Evolutionary conservation across 2,113 vertebrate genomes (phyloP).

Genomic region (Muntiacus reevesi): DNA sequence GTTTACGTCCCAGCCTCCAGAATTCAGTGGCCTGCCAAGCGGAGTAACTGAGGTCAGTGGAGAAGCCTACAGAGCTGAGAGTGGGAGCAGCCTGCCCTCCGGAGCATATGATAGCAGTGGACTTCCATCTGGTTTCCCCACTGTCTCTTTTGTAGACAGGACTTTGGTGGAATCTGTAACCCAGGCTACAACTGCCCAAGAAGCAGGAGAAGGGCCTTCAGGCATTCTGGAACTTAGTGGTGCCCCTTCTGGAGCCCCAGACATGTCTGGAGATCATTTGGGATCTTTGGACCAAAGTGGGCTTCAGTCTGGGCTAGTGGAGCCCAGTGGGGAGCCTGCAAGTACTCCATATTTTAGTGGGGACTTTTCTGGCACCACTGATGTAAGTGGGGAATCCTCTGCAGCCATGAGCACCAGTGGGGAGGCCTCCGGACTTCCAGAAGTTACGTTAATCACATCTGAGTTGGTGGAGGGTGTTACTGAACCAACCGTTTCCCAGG

Average conservation of each 20-base stretch:
- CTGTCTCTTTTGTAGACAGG: slow-evolving; percentile 83
- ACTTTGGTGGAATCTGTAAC: slow-evolving; percentile 82
- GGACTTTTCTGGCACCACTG: slow-evolving; percentile 76
- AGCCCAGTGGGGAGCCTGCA: slow-evolving; percentile 73
- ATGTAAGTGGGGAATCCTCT: slow-evolving; percentile 73
- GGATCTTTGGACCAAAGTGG: slow-evolving; percentile 74
- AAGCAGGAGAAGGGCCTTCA: slow-evolving; percentile 85
- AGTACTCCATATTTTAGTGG: slow-evolving; percentile 78
- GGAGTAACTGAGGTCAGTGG: slow-evolving; percentile 79
- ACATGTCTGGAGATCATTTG: slow-evolving; percentile 75
- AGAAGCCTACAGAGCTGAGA: slow-evolving; percentile 76
- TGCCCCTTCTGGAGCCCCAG: slow-evolving; percentile 77
- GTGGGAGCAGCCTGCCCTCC: slow-evolving; percentile 76
- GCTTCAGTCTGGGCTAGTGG: slow-evolving; percentile 73
- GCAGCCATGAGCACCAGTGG: slow-evolving; percentile 72
- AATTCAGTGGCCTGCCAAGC: slow-evolving; percentile 79
- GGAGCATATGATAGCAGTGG: slow-evolving; percentile 82
- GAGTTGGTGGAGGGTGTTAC: slow-evolving; percentile 81
- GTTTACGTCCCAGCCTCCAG: slow-evolving; percentile 77
- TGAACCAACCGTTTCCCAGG: slow-evolving; percentile 76
- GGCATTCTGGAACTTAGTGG: slow-evolving; percentile 83
- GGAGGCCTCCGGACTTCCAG: slow-evolving; percentile 79
- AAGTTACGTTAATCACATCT: slow-evolving; percentile 80
- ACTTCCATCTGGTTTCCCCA: slow-evolving; percentile 80
- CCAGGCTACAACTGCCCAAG: slow-evolving; percentile 81